Base-by-base conservation (phyloP, 2,797 vertebrate genomes). In the Enteromius argenteus region DNA sequence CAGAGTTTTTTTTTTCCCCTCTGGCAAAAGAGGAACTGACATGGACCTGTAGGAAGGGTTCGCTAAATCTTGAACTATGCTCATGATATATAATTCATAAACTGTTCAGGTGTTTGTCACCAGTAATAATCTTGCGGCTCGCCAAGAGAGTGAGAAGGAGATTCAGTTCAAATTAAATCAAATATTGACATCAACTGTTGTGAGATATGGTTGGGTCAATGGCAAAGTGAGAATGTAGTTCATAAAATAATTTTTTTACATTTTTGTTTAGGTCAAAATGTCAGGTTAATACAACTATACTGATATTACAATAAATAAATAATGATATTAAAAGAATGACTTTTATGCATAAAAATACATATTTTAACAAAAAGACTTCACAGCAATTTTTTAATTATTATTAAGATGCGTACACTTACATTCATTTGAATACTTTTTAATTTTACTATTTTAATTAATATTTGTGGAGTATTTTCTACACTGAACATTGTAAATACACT, bases 31-130 rank as follows among this genome's bases (percentile, higher is more conserved):
- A 86, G 67, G 60, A 74, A 83, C 72, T 82, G 69, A 86, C 80
- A 81, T 77, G 68, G 86, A 81, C 32, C 76, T 42, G 71, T 69
- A 62, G 69, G 46, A 85, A 78, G 81, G 46, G 30, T 76, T 79
- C 32, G 81, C 58, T 39, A 37, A 64, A 77, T 9, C 78, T 78
- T 85, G 42, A 81, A 78, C 83, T 87, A 73, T 62, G 39, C 42
- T 67, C 49, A 67, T 75, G 32, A 82, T 86, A 80, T 77, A 87
- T 84, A 80, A 89, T 87, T 86, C 51, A 86, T 76, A 44, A 68
- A 17, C 37, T 84, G 71, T 81, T 77, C 56, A 76, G 66, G 46
- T 60, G 39, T 83, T 81, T 83, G 84, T 81, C 84, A 71, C 56
- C 80, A 49, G 46, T 73, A 74, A 67, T 82, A 49, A 74, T 83